These are phyloP conservation scores for Diaphora mendica DNA, from an alignment of 2,888 invertebrate species.

Conservation along the genomic window DNA sequence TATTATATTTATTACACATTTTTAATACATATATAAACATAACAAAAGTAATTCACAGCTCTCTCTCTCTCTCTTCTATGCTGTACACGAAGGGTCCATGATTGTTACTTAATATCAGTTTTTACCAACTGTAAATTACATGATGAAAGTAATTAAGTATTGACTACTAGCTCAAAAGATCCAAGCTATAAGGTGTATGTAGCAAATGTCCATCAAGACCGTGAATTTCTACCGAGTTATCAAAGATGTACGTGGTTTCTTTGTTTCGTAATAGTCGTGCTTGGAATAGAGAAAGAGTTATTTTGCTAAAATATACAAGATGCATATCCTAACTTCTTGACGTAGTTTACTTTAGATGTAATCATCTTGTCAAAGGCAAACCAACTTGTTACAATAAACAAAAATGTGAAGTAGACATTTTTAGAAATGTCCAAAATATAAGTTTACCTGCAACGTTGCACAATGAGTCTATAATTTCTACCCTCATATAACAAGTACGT, in stretches of 20 bases:
- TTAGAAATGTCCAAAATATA: neutral
- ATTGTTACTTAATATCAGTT: too few species aligned
- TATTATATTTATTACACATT: too few species aligned
- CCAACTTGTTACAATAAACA: neutral
- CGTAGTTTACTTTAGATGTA: neutral
- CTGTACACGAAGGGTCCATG: too few species aligned
- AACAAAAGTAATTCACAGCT: too few species aligned
- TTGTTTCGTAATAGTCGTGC: too few species aligned
- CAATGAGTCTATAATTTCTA: slow-evolving; percentile 19
- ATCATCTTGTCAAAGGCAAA: neutral
- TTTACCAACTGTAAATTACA: too few species aligned
- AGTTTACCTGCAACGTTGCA: slow-evolving; percentile 3
- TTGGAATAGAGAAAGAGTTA: neutral
- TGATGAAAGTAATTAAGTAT: too few species aligned
- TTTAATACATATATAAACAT: too few species aligned
- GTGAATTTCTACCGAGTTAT: neutral
- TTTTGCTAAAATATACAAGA: too few species aligned
- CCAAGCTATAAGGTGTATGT: too few species aligned
- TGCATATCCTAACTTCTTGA: neutral
- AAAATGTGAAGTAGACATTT: neutral
- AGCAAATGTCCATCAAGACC: neutral
- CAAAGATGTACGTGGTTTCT: neutral
- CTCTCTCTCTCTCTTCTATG: too few species aligned
- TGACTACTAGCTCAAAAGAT: too few species aligned
- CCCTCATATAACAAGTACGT: slow-evolving; percentile 5